Percentiles rank a stretch among this genome's conserved stretches.
phyloP scores from a whole-genome alignment of 2,888 invertebrate genomes.

The Xanthorhoe designata region DNA sequence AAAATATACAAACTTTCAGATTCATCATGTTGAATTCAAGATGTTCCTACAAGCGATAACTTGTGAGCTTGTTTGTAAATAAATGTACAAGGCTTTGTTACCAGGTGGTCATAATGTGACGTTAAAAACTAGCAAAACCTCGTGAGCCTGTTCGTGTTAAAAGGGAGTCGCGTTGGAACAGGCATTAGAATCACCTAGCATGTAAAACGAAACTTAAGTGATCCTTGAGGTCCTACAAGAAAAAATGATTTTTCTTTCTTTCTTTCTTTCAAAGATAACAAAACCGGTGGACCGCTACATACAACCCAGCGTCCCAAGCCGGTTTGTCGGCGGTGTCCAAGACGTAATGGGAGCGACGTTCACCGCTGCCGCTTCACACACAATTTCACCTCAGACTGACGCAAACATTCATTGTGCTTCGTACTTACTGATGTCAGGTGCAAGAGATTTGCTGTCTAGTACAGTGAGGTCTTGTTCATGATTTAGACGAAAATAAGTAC shows the following conservation, averaged over 20 bases:
- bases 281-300: slow-evolving; percentile 52
- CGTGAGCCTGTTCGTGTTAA: not conserved
- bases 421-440: slow-evolving; percentile 75
- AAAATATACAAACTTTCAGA: no score
- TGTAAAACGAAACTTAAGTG: no score
- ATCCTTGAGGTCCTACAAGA: no score
- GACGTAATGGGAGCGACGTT: slow-evolving; percentile 84
- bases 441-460: slow-evolving; percentile 43
- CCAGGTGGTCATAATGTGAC: not conserved
- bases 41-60: no score
- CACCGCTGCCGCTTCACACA: slow-evolving; percentile 84
- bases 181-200: no score
- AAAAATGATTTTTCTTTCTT: no score
- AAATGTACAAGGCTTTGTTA: no score
- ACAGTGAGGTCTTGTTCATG: no score
- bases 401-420: slow-evolving; percentile 81
- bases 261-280: not conserved
- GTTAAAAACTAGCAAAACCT: not conserved
- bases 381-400: slow-evolving; percentile 86
- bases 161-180: no score
- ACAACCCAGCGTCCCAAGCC: slow-evolving; percentile 65
- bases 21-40: no score
- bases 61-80: no score
- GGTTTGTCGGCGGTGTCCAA: slow-evolving; percentile 74
- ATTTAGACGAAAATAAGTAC: no score